Evolutionary conservation across 2,113 vertebrate species (phyloP).

Genomic region (Sylvilagus bachmani): DNA sequence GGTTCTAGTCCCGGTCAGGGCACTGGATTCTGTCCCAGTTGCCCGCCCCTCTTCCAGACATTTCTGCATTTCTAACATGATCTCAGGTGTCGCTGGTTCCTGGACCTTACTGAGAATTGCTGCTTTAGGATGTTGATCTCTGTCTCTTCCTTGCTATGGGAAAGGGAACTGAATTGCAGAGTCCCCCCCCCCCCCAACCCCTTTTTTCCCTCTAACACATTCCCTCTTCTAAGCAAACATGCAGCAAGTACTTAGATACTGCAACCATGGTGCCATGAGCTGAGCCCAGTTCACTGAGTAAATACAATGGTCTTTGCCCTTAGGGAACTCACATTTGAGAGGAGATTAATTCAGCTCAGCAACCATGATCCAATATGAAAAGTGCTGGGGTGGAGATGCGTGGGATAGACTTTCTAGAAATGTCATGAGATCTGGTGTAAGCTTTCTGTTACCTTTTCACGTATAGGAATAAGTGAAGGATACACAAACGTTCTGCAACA

Average conservation of each 20-base stretch:
- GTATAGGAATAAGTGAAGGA: not conserved
- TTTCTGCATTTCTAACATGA: not conserved
- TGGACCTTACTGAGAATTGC: not conserved
- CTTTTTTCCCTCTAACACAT: not conserved
- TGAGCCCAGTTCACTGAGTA: not conserved
- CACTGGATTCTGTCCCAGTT: too few relatives aligned
- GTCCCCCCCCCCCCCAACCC: too few relatives aligned
- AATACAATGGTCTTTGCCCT: not conserved
- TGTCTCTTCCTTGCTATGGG: not conserved
- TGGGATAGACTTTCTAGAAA: not conserved
- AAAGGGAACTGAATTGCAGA: not conserved
- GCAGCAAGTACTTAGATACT: not conserved
- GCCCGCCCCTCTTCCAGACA: too few relatives aligned
- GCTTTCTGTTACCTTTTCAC: not conserved
- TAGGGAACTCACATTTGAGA: not conserved
- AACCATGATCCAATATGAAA: not conserved
- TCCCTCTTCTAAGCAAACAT: not conserved
- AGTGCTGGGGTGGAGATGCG: too few relatives aligned
- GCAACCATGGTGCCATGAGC: not conserved
- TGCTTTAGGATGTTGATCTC: not conserved
- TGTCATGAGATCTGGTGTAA: not conserved
- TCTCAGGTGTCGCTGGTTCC: not conserved
- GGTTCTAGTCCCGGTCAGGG: too few relatives aligned
- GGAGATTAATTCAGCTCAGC: not conserved
- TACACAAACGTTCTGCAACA: not conserved